These are phyloP conservation scores for Bombus soroeensis DNA, from an alignment of 1,140 invertebrate genomes.

Conservation along the genomic window DNA sequence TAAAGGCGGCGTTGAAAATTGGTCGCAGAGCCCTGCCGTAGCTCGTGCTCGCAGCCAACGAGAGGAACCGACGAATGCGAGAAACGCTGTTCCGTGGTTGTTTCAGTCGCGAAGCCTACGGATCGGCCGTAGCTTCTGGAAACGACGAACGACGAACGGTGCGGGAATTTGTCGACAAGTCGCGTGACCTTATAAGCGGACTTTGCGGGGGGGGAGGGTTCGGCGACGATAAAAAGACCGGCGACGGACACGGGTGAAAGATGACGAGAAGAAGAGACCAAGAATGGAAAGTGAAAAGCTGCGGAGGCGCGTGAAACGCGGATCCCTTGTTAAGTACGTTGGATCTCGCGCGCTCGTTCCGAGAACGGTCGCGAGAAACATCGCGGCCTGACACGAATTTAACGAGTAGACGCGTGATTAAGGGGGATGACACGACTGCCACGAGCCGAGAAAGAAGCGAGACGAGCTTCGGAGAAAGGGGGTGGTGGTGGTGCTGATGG, in stretches of 20 bases:
- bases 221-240: too few relatives aligned
- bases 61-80: background rate
- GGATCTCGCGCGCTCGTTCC: conserved; percentile 52
- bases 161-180: too few relatives aligned
- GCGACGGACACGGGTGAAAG: too few relatives aligned
- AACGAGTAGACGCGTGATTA: conserved; percentile 80
- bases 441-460: conserved; percentile 47
- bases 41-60: background rate
- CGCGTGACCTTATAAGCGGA: too few relatives aligned
- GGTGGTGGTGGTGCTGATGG: background rate
- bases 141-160: background rate
- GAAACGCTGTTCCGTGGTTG: too few relatives aligned
- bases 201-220: too few relatives aligned
- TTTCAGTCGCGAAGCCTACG: background rate
- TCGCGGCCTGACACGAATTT: conserved; percentile 76
- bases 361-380: conserved; percentile 49
- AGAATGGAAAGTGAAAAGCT: conserved; percentile 3
- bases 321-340: conserved; percentile 54
- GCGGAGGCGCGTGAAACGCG: conserved; percentile 15
- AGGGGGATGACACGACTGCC: conserved; percentile 56
- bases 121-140: background rate
- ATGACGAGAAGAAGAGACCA: too few relatives aligned
- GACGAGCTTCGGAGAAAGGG: background rate
- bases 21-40: too few relatives aligned
- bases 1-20: background rate